Base-by-base conservation (phyloP, 2,888 invertebrate species). In the Adelphocoris suturalis region DNA sequence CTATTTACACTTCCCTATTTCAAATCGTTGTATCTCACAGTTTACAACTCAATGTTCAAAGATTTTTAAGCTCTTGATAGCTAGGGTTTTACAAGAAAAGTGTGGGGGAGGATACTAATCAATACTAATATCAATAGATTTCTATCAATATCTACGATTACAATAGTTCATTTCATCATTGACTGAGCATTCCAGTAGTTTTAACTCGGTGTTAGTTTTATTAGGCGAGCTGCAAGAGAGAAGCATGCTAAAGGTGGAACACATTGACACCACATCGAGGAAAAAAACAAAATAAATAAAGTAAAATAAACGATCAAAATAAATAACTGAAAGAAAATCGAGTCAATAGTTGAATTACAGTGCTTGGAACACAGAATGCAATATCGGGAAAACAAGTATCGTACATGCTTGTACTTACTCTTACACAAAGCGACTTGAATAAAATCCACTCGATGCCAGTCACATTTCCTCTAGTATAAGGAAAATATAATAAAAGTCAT, bases 381-480 rank as follows among this genome's bases (percentile, higher is more conserved):
- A 48, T 81, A 81, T 81, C 19, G 48, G 81, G 81, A 47, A 47
- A 76, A 27, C n/a, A 48, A n/a, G 81, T 47, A 23, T 47, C 23
- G 81, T 81, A 23, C 81, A 81, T 81, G 81, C 81, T 81, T 19
- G 81, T 81, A 81, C 81, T 81, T 81, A 81, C 81, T 47, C 81
- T 81, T 81, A 81, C 23, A 81, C 2, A 61, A 61, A 61, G 61
- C 61, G n/a, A 61, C n/a, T 61, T 61, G 61, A n/a, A 13, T 28
- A 76, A 23, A 81, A 47, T 81, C 81, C 46, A 47, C 81, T 81
- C 81, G 81, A 81, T 81, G 81, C 81, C 81, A 81, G 81, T 81
- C 81, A 81, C 81, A 81, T 81, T 81, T 48, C 48, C 23, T 81
- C 23, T 47, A 4, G 61, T 19, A n/a, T 19, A 19, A 61, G 61